Base-by-base conservation (phyloP, 2,113 vertebrate species). In the Mixornis gularis region DNA sequence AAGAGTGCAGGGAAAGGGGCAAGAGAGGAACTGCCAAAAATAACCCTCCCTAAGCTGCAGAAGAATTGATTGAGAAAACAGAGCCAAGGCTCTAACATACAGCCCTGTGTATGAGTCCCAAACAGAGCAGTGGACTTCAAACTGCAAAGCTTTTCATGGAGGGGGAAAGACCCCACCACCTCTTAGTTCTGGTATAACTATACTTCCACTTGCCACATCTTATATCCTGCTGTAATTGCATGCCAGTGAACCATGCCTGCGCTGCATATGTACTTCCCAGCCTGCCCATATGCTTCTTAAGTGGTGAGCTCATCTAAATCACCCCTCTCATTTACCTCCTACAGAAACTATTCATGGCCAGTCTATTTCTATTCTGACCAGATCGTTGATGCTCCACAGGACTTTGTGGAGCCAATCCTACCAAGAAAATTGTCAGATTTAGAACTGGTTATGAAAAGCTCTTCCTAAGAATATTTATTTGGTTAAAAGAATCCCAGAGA, bases 381-480 rank as follows among this genome's bases (percentile, higher is more conserved):
- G 83, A 94, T 92, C 66, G 0, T 0, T 91, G 94, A 92, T 85
- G 60, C 22, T 90, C 44, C 76, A 78, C 79, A 73, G 78, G 81
- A 85, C 71, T 93, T 71, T 52, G 71, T 63, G 74, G 90, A 97
- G 91, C 90, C 85, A 89, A 89, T 19, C 29, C 89, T 71, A 77
- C 93, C 65, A 6, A 92, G 74, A 95, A 93, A 96, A 95, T 95
- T 94, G 87, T 94, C 93, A 92, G 95, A 96, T 90, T 95, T 92
- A 87, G 95, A 95, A 85, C 79, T 79, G 65, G 91, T 87, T 87
- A 74, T 26, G 20, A 92, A 95, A 92, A 96, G 21, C 71, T 89
- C 43, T 96, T 92, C 85, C 78, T 68, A 41, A 72, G 92, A 94
- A 86, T 95, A 96, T 96, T 96, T 94, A 92, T 97, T 97, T 97